Evolutionary conservation across 2,113 vertebrate genomes (phyloP).

Genomic region (Gnathonemus echidnorhynchus): DNA sequence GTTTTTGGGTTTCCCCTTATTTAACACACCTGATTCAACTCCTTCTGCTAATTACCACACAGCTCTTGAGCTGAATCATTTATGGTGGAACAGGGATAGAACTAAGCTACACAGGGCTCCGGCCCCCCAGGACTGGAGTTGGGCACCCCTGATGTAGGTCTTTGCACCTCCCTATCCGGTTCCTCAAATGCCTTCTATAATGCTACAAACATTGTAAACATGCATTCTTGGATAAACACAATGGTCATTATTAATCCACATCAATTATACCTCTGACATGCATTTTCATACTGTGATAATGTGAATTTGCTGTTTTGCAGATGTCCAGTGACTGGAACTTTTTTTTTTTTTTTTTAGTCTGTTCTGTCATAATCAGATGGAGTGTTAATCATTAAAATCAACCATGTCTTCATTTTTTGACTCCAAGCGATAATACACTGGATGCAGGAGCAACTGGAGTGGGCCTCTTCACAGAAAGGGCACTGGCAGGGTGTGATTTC

Average conservation of each 20-base stretch:
- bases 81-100: no score
- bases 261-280: background rate
- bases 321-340: background rate
- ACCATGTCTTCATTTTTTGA: background rate
- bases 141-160: no score
- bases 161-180: background rate
- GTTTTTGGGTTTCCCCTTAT: no score
- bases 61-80: no score
- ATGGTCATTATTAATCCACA: background rate
- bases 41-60: no score
- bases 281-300: background rate
- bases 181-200: background rate
- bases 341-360: background rate
- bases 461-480: slow-evolving; percentile 8
- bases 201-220: background rate
- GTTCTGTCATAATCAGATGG: background rate
- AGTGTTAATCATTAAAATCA: background rate
- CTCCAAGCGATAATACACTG: slow-evolving; percentile 8
- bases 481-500: background rate
- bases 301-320: background rate
- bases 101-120: no score
- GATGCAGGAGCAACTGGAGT: background rate
- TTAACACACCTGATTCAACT: no score
- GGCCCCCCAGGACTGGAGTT: no score
- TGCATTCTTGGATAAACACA: background rate